A percentile compares a stretch with the other conserved stretches of the same genome.
Evolutionary conservation across 2,888 invertebrate species (phyloP).

Genomic region (Xanthia togata): DNA sequence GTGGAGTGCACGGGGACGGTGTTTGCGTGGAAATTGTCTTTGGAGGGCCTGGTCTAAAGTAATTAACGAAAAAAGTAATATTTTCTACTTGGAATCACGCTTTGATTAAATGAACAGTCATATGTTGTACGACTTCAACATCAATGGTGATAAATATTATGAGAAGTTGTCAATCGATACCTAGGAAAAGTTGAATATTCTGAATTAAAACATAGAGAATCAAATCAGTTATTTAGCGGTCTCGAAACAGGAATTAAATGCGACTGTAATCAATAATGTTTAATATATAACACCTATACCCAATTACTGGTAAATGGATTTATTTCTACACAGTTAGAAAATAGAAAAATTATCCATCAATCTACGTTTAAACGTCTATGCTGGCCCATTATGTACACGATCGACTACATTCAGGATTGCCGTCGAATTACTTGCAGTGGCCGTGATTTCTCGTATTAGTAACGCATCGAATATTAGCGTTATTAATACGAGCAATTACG

Average conservation of each 20-base stretch:
- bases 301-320: background rate
- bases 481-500: conserved; percentile 43
- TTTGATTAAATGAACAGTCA: background rate
- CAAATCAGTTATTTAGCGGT: background rate
- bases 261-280: background rate
- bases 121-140: background rate
- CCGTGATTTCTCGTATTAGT: too few relatives aligned
- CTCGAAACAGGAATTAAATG: background rate
- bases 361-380: background rate
- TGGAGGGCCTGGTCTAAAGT: too few relatives aligned
- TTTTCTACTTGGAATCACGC: background rate
- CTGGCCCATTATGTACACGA: background rate
- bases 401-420: conserved; percentile 12
- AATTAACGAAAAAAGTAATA: background rate
- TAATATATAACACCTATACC: background rate
- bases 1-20: too few relatives aligned
- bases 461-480: conserved; percentile 12
- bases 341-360: background rate
- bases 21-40: too few relatives aligned
- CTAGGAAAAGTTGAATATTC: background rate
- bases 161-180: background rate
- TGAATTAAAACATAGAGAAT: background rate
- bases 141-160: background rate
- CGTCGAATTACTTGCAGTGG: conserved; percentile 1
- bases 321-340: background rate